phyloP scores from a whole-genome alignment of 2,888 invertebrate genomes.

The Xiphydria camelus region DNA sequence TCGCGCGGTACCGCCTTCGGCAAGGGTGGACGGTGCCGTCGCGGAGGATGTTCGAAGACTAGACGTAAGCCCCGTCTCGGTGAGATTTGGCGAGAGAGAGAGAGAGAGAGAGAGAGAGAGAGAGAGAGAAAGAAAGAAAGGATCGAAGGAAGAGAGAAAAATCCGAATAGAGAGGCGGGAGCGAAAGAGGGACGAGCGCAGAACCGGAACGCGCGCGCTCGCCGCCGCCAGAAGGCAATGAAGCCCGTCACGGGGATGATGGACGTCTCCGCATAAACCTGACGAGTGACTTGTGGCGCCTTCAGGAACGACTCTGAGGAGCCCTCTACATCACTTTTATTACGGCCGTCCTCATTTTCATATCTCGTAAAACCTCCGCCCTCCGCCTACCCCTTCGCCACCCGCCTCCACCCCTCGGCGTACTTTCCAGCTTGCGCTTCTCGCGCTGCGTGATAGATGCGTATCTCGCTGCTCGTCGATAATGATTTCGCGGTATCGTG shows the following conservation, averaged over 20 bases:
- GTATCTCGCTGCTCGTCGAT: no score
- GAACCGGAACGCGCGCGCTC: slow-evolving; percentile 46
- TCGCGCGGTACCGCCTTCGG: slow-evolving; percentile 22
- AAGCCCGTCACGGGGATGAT: slow-evolving; percentile 58
- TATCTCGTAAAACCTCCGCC: slow-evolving; percentile 55
- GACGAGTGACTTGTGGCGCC: slow-evolving; percentile 58
- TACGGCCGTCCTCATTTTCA: slow-evolving; percentile 57
- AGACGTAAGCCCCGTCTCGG: slow-evolving; percentile 12
- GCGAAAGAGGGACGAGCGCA: slow-evolving; percentile 28
- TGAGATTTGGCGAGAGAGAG: background rate
- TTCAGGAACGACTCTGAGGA: slow-evolving; percentile 55
- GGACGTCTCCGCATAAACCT: slow-evolving; percentile 58
- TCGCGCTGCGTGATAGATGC: no score
- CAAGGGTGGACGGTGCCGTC: slow-evolving; percentile 20
- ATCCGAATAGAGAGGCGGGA: slow-evolving; percentile 10
- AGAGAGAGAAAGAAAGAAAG: slow-evolving; percentile 3
- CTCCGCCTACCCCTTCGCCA: slow-evolving; percentile 19
- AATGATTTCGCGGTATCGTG: no score
- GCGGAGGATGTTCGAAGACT: slow-evolving; percentile 14
- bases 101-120: background rate
- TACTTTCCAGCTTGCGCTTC: no score
- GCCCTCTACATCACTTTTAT: slow-evolving; percentile 58
- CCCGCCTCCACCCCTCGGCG: no score
- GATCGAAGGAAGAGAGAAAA: background rate
- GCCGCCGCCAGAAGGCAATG: slow-evolving; percentile 53